A percentile compares a stretch with the other conserved stretches of the same genome.
Evolutionary conservation across 2,888 invertebrate genomes (phyloP).

Genomic region (Spodoptera littoralis): DNA sequence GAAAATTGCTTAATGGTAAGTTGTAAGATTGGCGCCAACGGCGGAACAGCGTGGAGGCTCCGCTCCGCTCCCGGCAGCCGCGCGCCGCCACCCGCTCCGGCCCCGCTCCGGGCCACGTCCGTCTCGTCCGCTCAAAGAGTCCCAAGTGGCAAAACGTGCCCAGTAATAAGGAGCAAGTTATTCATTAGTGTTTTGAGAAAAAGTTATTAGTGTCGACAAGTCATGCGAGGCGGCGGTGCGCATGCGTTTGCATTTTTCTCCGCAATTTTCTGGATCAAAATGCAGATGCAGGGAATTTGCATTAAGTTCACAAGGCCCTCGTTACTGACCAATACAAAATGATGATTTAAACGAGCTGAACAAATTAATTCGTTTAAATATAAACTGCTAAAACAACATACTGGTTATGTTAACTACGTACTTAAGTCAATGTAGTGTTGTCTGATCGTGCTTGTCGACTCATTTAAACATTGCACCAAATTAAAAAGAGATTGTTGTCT

Average conservation of each 20-base stretch:
- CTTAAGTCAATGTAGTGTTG: constrained; percentile 8
- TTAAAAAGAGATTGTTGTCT: constrained; percentile 27
- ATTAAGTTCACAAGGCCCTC: constrained; percentile 48
- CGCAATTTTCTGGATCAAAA: constrained; percentile 76
- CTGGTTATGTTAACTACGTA: constrained; percentile 10
- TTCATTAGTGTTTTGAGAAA: constrained; percentile 88
- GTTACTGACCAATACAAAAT: constrained; percentile 52
- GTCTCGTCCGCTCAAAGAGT: constrained; percentile 51
- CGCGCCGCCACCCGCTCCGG: constrained; percentile 8
- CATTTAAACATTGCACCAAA: constrained; percentile 13
- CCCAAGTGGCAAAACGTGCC: constrained; percentile 83
- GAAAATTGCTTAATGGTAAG: constrained; percentile 80
- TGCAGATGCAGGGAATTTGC: constrained; percentile 57
- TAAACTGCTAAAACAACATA: constrained; percentile 17
- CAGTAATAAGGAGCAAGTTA: constrained; percentile 84
- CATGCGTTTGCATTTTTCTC: constrained; percentile 82
- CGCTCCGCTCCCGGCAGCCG: constrained; percentile 12
- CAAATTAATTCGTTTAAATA: constrained; percentile 25
- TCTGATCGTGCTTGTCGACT: constrained; percentile 10
- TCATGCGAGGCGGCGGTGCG: constrained; percentile 73
- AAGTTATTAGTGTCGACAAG: constrained; percentile 82
- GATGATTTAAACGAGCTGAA: constrained; percentile 20
- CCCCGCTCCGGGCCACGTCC: constrained; percentile 41
- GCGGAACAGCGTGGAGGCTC: constrained; percentile 41
- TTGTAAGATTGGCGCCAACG: constrained; percentile 75